Evolutionary conservation across 2,888 invertebrate species (phyloP), one percentile per base, ranked within the genome.

Genomic region (Notodonta ziczac): DNA sequence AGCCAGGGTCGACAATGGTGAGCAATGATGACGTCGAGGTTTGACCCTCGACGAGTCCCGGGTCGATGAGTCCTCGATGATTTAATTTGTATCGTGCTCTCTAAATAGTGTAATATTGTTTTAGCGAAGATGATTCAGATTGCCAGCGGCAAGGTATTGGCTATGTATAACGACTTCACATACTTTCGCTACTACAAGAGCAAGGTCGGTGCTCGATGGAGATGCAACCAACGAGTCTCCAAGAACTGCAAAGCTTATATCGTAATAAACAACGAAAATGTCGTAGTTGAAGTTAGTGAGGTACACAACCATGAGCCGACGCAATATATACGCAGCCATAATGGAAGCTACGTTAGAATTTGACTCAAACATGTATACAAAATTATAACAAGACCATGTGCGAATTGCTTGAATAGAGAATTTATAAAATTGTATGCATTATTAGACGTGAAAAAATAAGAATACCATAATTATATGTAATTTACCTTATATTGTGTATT

Each of bases 131-230:
- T 46, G n/a, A 46, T 46, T 10, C 46, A 46, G n/a, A 46, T 46
- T n/a, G 10, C 46, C n/a, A 46, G 46, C 46, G 46, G 46, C 13
- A 46, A 46, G n/a, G 6, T 46, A 5, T n/a, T 46, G n/a, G 46
- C 46, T n/a, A 46, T 46, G 46, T 46, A 46, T 10, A 46, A 46
- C n/a, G 46, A n/a, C 5, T 46, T 46, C 51, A 73, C 76, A 0
- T 80, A 67, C 54, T 74, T 67, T 57, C 65, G 60, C n/a, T 61
- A 62, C n/a, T 60, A 63, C 35, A 40, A 42, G 8, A 52, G 55
- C 5, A 70, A 70, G 46, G n/a, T 51, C 12, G 63, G 68, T 1
- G 51, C 52, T 12, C 60, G 67, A 0, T 73, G 72, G 72, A 58
- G 62, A 57, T 73, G 73, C 50, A 70, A 67, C 32, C 69, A 60